Conservation (phyloP, 2,888 invertebrate species). For the Andrena haemorrhoa region DNA sequence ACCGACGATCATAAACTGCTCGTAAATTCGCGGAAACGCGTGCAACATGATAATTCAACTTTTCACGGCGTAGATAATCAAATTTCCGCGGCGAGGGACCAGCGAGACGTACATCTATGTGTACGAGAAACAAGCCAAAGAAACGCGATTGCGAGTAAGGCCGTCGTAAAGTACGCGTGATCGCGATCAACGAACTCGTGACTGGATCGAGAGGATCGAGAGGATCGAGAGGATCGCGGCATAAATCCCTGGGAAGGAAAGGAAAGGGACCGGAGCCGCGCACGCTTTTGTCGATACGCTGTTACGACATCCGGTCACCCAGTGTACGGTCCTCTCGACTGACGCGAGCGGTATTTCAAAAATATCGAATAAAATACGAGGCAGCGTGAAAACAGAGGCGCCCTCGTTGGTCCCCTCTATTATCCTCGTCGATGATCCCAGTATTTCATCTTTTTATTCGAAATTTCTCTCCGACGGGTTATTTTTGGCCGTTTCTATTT, state of each 20-base stretch:
- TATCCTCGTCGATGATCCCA: slow-evolving; percentile 50
- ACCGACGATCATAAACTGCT: slow-evolving; percentile 37
- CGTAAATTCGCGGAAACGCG: slow-evolving; percentile 28
- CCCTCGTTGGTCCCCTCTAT: slow-evolving; percentile 34
- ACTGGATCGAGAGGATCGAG: slow-evolving; percentile 16
- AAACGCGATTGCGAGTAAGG: slow-evolving; percentile 38
- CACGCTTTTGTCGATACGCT: slow-evolving; percentile 77
- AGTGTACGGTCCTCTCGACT: slow-evolving; percentile 55
- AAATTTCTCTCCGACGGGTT: slow-evolving; percentile 51
- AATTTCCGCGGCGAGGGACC: not conserved
- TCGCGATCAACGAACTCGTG: slow-evolving; percentile 10
- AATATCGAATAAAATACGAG: slow-evolving; percentile 72
- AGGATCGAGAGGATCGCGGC: slow-evolving; percentile 19
- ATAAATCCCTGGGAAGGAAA: slow-evolving; percentile 31
- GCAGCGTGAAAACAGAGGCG: slow-evolving; percentile 57
- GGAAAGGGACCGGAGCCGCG: slow-evolving; percentile 46
- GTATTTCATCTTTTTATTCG: slow-evolving; percentile 56
- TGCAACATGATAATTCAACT: slow-evolving; percentile 8
- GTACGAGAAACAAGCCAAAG: not conserved
- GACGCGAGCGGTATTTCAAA: slow-evolving; percentile 70
- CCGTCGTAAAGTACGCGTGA: slow-evolving; percentile 27
- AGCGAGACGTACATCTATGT: not conserved
- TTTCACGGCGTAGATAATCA: not conserved
- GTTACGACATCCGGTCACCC: slow-evolving; percentile 78
- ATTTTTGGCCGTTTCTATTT: slow-evolving; percentile 53